Percentiles rank a stretch among this genome's conserved stretches.
phyloP scores from a whole-genome alignment of 2,113 vertebrate species.

The Petrocephalus microphthalmus region DNA sequence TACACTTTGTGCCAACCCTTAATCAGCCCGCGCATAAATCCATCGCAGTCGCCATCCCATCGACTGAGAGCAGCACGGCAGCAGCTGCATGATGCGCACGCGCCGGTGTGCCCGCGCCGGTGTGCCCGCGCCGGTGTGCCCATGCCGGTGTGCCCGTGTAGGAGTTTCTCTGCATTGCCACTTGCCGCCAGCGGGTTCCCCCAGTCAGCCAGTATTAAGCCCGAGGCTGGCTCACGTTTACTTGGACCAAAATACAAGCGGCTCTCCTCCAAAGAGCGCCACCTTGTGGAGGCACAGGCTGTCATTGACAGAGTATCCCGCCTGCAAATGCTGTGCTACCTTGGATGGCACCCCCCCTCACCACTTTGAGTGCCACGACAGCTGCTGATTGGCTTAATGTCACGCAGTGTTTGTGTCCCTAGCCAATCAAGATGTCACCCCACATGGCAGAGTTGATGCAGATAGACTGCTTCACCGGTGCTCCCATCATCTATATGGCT shows the following conservation, averaged over 20 bases:
- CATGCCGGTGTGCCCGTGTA: constrained; percentile 17
- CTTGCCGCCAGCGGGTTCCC: constrained; percentile 23
- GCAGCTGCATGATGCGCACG: constrained; percentile 46
- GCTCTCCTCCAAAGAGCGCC: neutral
- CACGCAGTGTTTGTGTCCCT: neutral
- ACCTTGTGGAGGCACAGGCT: neutral
- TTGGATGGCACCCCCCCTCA: neutral
- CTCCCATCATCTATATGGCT: constrained; percentile 42
- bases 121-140: constrained; percentile 22
- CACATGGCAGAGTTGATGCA: constrained; percentile 29
- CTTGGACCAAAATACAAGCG: neutral
- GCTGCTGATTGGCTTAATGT: neutral
- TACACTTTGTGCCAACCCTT: constrained; percentile 49
- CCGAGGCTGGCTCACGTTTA: neutral
- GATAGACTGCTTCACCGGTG: constrained; percentile 32
- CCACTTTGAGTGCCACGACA: neutral
- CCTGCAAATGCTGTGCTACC: neutral
- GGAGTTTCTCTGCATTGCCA: constrained; percentile 48
- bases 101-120: too few species aligned
- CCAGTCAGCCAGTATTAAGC: constrained; percentile 22
- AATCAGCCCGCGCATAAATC: constrained; percentile 33
- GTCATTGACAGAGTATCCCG: neutral
- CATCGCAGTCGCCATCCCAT: constrained; percentile 9
- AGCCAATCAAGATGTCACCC: neutral
- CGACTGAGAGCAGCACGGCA: constrained; percentile 10